Conservation (phyloP, 2,797 vertebrate genomes). For the Poecilia wingei region DNA sequence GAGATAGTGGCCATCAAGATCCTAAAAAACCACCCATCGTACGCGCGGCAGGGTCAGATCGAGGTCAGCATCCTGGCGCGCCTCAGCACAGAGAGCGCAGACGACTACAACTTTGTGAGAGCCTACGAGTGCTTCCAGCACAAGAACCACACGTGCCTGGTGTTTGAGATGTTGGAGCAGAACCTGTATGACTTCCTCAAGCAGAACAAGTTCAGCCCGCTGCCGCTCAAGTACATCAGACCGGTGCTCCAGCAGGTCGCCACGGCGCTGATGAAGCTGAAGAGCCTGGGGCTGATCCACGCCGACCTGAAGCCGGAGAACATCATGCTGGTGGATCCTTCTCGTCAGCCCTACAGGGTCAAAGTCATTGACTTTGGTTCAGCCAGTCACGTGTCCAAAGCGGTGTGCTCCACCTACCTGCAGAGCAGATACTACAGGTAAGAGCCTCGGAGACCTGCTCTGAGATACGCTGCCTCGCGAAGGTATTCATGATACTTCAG, state of each 20-base stretch:
- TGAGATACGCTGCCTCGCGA: neutral
- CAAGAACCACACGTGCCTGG: constrained; percentile 99
- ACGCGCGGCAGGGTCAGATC: constrained; percentile 97
- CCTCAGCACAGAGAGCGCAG: constrained; percentile 95
- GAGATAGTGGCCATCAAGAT: constrained; percentile 99
- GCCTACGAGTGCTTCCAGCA: constrained; percentile 99
- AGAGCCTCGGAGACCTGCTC: constrained; percentile 49
- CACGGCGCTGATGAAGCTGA: constrained; percentile 97
- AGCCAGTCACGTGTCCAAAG: constrained; percentile 98
- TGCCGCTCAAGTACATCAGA: constrained; percentile 97
- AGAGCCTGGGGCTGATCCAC: constrained; percentile 97
- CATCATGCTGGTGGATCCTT: constrained; percentile 99
- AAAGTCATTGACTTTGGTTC: constrained; percentile 99
- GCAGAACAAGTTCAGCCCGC: constrained; percentile 99
- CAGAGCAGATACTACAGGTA: constrained; percentile 99
- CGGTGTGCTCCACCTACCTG: constrained; percentile 97
- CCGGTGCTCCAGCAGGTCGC: constrained; percentile 97
- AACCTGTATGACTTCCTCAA: constrained; percentile 99
- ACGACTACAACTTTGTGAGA: constrained; percentile 98
- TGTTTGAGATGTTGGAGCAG: constrained; percentile 99
- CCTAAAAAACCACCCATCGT: constrained; percentile 97
- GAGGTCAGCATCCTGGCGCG: constrained; percentile 98
- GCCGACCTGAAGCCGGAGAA: constrained; percentile 99
- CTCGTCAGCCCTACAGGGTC: constrained; percentile 95
- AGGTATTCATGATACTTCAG: neutral